Evolutionary conservation across 2,113 vertebrate genomes (phyloP), one percentile per base, ranked within the genome.

Genomic region (Charina bottae): DNA sequence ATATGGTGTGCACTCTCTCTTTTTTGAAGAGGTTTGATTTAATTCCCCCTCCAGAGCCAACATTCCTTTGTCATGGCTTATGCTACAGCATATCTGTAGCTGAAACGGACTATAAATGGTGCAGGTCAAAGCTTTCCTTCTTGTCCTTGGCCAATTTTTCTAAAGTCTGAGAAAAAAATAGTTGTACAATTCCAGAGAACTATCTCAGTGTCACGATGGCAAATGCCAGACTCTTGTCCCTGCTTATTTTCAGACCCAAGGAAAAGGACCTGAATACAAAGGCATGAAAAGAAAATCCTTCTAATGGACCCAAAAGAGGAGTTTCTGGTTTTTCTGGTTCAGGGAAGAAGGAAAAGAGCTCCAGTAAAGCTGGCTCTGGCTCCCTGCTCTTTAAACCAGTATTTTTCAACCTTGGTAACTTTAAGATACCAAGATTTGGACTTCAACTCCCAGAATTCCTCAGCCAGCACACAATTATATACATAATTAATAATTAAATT

Each of bases 181-280:
- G 15, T 83, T 64, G n/a, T 28, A 85, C 54, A 56, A 87, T 54
- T 91, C 13, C n/a, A 46, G 33, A 42, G 21, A 56, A 83, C 46
- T 83, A 83, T 88, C 62, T 78, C 2, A 9, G 33, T 78, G 42
- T 89, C 58, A 89, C 13, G 78, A 62, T 64, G 58, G 87, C 58
- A 92, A 85, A 85, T 19, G 28, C 42, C 59, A 85, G 72, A 60
- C 68, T 54, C 87, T 21, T 37, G 46, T 62, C 55, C 46, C 72
- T 89, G 87, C 78, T 89, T 89, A 83, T 64, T 92, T 92, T 89
- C 87, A 89, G 83, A 92, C 54, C 46, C 11, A 46, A 85, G 91
- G 72, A 84, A 84, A 85, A 42, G 28, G 17, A 15, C 3, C 13
- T 83, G 68, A 92, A 89, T 62, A 89, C 28, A 64, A 62, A 89